Percentiles rank a stretch among this genome's conserved stretches.
phyloP scores from a whole-genome alignment of 2,888 invertebrate genomes.

The Acholoe squamosa region DNA sequence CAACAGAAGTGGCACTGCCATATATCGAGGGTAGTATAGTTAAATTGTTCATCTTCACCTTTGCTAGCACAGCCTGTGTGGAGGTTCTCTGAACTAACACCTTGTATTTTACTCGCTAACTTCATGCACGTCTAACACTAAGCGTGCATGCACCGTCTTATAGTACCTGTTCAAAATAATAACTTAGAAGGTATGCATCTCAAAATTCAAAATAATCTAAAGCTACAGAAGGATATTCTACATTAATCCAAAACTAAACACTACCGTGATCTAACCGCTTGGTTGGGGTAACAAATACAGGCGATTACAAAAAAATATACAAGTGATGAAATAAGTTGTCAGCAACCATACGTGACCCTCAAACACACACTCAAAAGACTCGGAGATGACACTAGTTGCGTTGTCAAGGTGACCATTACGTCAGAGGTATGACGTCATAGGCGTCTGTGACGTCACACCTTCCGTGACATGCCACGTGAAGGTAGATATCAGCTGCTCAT shows the following conservation, averaged over 20 bases:
- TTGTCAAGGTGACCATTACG: neutral
- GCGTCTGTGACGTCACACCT: constrained; percentile 2
- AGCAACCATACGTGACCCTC: constrained; percentile 52
- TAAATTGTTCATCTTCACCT: constrained; percentile 31
- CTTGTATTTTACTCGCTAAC: constrained; percentile 21
- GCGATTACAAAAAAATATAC: neutral
- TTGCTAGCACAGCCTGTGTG: constrained; percentile 51
- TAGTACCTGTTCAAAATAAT: constrained; percentile 27
- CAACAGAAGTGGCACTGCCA: constrained; percentile 57
- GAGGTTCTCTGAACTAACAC: constrained; percentile 45
- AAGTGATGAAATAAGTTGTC: constrained; percentile 54
- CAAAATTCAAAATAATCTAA: constrained; percentile 46
- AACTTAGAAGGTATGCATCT: constrained; percentile 49
- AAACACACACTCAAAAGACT: constrained; percentile 2
- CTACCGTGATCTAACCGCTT: constrained; percentile 22
- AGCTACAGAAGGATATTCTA: constrained; percentile 39
- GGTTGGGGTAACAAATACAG: neutral
- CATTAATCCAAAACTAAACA: constrained; percentile 22
- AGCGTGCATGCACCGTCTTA: constrained; percentile 1
- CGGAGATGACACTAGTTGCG: constrained; percentile 23
- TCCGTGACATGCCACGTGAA: constrained; percentile 21
- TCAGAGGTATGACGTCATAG: neutral
- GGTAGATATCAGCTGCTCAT: constrained; percentile 54
- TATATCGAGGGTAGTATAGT: constrained; percentile 16
- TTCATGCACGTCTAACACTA: constrained; percentile 50